A percentile compares a stretch with the other conserved stretches of the same genome.
These are phyloP conservation scores for Smittia sp. DNA, from an alignment of 2,888 invertebrate species.

Conservation along the genomic window DNA sequence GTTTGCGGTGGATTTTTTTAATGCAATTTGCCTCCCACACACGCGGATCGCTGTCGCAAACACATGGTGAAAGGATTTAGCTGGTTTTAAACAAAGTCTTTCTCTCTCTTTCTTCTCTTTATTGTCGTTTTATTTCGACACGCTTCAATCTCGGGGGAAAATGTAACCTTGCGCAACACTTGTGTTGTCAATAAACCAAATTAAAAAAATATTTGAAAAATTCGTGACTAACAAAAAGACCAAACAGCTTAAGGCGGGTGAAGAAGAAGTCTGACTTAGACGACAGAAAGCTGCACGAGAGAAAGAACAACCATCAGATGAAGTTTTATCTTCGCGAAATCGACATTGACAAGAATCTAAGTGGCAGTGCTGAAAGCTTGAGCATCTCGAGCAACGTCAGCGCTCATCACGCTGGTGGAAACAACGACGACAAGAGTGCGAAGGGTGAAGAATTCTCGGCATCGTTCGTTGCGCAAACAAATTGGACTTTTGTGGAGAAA, in stretches of 20 bases:
- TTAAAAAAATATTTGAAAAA: conserved; percentile 37
- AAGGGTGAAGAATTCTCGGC: conserved; percentile 65
- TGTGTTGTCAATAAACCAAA: conserved; percentile 29
- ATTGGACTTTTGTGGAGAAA: conserved; percentile 97
- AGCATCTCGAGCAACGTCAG: conserved; percentile 23
- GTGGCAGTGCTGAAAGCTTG: conserved; percentile 30
- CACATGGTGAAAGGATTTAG: conserved; percentile 24
- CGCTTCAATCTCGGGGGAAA: neutral
- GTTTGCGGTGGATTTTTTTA: neutral
- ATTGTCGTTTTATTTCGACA: conserved; percentile 42
- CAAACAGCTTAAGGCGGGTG: conserved; percentile 61
- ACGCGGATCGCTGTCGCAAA: neutral
- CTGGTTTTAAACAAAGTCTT: conserved; percentile 30
- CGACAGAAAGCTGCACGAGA: conserved; percentile 60
- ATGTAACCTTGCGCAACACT: conserved; percentile 28
- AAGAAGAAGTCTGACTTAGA: conserved; percentile 58
- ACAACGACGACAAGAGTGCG: conserved; percentile 45
- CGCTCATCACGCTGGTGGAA: neutral
- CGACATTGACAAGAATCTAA: conserved; percentile 36
- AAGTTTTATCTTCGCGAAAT: conserved; percentile 46
- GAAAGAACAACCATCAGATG: conserved; percentile 50
- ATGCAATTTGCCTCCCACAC: neutral
- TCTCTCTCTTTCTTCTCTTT: conserved; percentile 44
- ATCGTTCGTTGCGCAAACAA: conserved; percentile 90
- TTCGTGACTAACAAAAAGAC: conserved; percentile 50